phyloP scores from a whole-genome alignment of 2,797 vertebrate species.

The Xiphorhynchus erythropygius region DNA sequence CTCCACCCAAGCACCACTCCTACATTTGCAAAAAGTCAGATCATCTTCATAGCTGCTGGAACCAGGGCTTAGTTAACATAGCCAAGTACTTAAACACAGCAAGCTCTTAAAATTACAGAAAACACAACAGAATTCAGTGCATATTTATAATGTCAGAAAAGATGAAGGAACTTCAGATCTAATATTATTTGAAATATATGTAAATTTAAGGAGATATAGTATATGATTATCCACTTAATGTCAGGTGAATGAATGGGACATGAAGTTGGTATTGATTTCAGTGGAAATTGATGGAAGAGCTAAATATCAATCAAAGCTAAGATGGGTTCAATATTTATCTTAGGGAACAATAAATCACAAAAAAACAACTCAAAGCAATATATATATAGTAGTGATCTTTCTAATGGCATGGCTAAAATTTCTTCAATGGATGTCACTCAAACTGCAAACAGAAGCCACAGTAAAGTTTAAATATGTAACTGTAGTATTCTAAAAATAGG shows the following conservation, averaged over 20 bases:
- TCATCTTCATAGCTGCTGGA: background rate
- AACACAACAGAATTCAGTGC: background rate
- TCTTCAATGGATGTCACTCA: background rate
- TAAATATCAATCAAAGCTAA: background rate
- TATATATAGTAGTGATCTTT: background rate
- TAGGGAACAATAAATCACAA: background rate
- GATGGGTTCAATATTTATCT: background rate
- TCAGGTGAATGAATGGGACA: background rate
- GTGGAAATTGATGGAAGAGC: background rate
- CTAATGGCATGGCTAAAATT: background rate
- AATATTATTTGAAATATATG: background rate
- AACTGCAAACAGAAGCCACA: background rate
- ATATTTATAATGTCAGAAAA: background rate
- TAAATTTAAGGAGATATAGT: background rate
- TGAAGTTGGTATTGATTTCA: background rate
- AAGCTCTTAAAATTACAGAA: background rate
- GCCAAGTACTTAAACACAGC: background rate
- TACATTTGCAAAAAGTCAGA: conserved; percentile 9
- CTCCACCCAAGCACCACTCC: conserved; percentile 39
- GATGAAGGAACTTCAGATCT: background rate
- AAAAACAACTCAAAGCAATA: background rate
- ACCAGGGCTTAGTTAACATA: background rate
- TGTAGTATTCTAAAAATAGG: background rate
- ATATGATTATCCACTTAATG: background rate
- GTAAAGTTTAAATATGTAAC: background rate